A percentile compares a stretch with the other conserved stretches of the same genome.
phyloP scores from a whole-genome alignment of 1,140 invertebrate species.

The Thaumatotibia leucotreta region DNA sequence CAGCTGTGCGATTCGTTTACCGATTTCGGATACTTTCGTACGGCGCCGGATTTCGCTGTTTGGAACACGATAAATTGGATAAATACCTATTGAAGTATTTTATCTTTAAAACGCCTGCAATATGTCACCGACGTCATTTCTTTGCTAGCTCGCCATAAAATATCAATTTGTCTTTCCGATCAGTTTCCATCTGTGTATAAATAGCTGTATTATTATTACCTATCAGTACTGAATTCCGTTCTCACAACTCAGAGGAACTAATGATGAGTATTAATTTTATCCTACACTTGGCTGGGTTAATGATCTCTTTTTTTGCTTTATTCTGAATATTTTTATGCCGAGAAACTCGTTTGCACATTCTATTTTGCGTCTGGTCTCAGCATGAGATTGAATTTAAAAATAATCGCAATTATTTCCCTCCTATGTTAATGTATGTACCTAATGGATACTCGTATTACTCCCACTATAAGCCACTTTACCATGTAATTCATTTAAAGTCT shows the following conservation, averaged over 20 bases:
- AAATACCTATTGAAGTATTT: too few species aligned
- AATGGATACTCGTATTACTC: background rate
- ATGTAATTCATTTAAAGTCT: background rate
- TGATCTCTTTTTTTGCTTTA: conserved; percentile 5
- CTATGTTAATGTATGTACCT: background rate
- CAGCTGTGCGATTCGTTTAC: too few species aligned
- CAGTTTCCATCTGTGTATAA: background rate
- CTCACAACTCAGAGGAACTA: background rate
- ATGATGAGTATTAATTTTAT: conserved; percentile 13
- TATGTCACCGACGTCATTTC: background rate
- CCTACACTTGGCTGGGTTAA: conserved; percentile 3
- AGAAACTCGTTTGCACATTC: background rate
- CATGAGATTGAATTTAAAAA: background rate
- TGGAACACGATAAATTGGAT: too few species aligned
- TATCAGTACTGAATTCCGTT: background rate
- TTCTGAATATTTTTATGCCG: background rate
- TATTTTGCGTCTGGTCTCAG: background rate
- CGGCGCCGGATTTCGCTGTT: too few species aligned
- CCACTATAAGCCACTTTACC: background rate
- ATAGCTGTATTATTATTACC: background rate
- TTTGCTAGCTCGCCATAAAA: background rate
- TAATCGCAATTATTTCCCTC: background rate
- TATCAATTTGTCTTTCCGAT: background rate
- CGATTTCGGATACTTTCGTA: too few species aligned
- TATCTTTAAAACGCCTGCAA: too few species aligned